Conservation (phyloP, 2,888 invertebrate genomes). For the Ophion ventricosus region DNA sequence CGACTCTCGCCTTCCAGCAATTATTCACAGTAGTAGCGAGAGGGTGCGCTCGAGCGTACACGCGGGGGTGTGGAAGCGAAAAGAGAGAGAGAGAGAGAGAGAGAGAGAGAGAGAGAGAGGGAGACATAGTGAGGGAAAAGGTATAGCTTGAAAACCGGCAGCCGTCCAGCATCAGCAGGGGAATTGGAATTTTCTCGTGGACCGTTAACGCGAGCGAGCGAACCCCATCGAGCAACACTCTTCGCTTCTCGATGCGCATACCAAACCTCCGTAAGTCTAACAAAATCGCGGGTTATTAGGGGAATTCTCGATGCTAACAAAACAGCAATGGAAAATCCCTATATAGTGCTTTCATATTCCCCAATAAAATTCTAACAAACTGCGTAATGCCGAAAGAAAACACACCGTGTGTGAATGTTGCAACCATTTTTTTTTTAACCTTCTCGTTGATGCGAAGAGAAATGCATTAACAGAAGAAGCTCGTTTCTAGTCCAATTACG, state of each 20-base stretch:
- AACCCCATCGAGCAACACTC: slow-evolving; percentile 38
- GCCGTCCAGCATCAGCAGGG: slow-evolving; percentile 50
- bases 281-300: slow-evolving; percentile 59
- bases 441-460: no score
- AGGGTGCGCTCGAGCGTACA: slow-evolving; percentile 67
- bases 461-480: no score
- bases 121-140: slow-evolving; percentile 35
- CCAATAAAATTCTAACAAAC: slow-evolving; percentile 20
- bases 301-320: slow-evolving; percentile 53
- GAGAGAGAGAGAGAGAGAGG: slow-evolving; percentile 13
- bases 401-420: no score
- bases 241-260: slow-evolving; percentile 47
- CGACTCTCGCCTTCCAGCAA: slow-evolving; percentile 70
- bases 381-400: not conserved
- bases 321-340: slow-evolving; percentile 12
- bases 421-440: no score
- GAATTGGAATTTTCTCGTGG: slow-evolving; percentile 64
- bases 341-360: not conserved
- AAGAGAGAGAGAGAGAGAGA: slow-evolving; percentile 38
- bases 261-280: slow-evolving; percentile 43
- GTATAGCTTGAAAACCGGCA: slow-evolving; percentile 39
- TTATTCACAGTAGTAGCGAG: slow-evolving; percentile 67
- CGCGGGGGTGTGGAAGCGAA: slow-evolving; percentile 33
- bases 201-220: slow-evolving; percentile 58
- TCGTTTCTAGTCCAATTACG: no score